A percentile compares a stretch with the other conserved stretches of the same genome.
Evolutionary conservation across 2,888 invertebrate species (phyloP).

Genomic region (Acrobasis repandana): DNA sequence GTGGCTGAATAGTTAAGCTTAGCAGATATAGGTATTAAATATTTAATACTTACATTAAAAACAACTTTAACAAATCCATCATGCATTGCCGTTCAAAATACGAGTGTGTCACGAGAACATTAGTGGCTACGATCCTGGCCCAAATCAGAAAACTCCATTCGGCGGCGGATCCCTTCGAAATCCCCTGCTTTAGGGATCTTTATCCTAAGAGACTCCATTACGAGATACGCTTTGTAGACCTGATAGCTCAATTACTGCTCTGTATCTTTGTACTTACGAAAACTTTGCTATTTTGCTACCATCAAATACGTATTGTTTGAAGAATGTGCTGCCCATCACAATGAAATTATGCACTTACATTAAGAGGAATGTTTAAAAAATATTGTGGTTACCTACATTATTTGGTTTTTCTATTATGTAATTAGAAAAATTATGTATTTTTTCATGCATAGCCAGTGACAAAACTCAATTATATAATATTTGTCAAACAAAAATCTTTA

Average conservation of each 20-base stretch:
- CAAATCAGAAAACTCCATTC: slow-evolving; percentile 54
- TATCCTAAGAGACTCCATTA: slow-evolving; percentile 57
- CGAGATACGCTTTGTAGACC: slow-evolving; percentile 49
- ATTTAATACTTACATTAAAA: too few species aligned
- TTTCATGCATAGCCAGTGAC: too few species aligned
- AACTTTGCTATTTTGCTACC: background rate
- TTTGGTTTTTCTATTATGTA: too few species aligned
- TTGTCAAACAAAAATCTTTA: too few species aligned
- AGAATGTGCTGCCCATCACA: background rate
- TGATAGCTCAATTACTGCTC: slow-evolving; percentile 28
- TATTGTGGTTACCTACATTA: too few species aligned
- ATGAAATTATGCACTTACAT: background rate
- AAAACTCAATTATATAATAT: too few species aligned
- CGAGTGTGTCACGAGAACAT: slow-evolving; percentile 15
- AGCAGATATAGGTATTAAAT: too few species aligned
- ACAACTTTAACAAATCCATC: too few species aligned
- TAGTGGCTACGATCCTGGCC: slow-evolving; percentile 25
- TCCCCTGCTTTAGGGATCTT: slow-evolving; percentile 54
- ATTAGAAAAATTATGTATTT: too few species aligned
- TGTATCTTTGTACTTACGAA: slow-evolving; percentile 23
- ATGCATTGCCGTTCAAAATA: slow-evolving; percentile 1
- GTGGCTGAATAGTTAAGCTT: too few species aligned
- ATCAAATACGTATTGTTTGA: background rate
- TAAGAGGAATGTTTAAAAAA: too few species aligned
- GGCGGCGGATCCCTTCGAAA: slow-evolving; percentile 54